A percentile compares a stretch with the other conserved stretches of the same genome.
Conservation (phyloP, 2,888 invertebrate species). For the Drosophila greeni region DNA sequence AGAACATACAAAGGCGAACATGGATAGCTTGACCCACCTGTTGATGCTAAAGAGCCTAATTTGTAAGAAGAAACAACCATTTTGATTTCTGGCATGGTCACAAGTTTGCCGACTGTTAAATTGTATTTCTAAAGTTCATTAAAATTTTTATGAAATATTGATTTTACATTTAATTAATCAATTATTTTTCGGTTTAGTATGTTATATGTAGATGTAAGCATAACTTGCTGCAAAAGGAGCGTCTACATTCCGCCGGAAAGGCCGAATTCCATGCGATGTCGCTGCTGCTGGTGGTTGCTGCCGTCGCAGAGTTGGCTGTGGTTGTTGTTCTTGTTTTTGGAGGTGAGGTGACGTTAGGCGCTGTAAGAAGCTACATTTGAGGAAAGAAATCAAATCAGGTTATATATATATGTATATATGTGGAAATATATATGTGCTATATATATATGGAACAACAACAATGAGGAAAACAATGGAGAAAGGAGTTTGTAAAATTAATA, state of each 20-base stretch:
- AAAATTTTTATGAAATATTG: constrained; percentile 59
- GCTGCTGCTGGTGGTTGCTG: constrained; percentile 29
- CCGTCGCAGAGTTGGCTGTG: constrained; percentile 36
- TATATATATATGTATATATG: constrained; percentile 57
- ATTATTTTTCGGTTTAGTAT: constrained; percentile 50
- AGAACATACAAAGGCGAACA: no score
- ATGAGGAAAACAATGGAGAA: constrained; percentile 31
- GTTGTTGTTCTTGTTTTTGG: constrained; percentile 16
- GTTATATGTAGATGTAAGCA: constrained; percentile 43
- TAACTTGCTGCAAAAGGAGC: constrained; percentile 35
- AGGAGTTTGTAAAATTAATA: constrained; percentile 42
- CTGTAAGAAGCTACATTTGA: constrained; percentile 73
- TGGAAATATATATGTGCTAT: constrained; percentile 48
- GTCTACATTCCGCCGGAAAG: constrained; percentile 49
- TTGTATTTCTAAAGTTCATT: constrained; percentile 66
- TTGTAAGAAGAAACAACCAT: not conserved
- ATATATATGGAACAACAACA: constrained; percentile 58
- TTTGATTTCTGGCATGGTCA: constrained; percentile 57
- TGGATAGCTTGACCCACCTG: no score
- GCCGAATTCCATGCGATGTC: constrained; percentile 38
- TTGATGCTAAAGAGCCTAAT: not conserved
- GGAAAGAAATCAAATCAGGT: constrained; percentile 72
- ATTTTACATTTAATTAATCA: constrained; percentile 64
- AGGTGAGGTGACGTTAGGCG: constrained; percentile 47
- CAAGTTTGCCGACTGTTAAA: constrained; percentile 64